Evolutionary conservation across 2,113 vertebrate genomes (phyloP), one percentile per base, ranked within the genome.

Genomic region (Phalacrocorax aristotelis): DNA sequence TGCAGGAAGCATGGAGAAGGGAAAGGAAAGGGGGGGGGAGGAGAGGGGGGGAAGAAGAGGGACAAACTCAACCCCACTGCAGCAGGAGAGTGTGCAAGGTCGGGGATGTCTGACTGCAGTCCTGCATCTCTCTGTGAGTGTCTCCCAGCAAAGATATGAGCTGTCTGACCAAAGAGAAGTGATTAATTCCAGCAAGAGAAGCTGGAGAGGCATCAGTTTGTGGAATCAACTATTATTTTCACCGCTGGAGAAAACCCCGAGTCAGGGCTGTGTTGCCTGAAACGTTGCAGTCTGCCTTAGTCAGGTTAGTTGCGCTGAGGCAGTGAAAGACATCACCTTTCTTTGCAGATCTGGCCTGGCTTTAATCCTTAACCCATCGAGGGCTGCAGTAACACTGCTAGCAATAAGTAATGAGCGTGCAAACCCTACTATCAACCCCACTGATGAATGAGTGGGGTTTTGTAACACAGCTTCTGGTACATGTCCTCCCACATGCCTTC

Each of bases 1-100:
- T 90, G 93, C 95, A 94, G 96, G 91, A 96, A 93, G 94, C 94
- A 85, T 80, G 71, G 94, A 88, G 68, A 93, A 86, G 86, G 74
- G 81, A 65, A 87, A 60, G 83, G 83, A 85, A 86, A 13, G 29
- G 49, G 15, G 9, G 32, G 42, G 38, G 38, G 38, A 5, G 38
- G 38, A 38, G 38, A 10, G 10, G 29, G 42, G 22, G 34, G 40
- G 54, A 8, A 49, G 34, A 57, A 83, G 49, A 88, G 49, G 46
- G 62, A n/a, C 38, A 32, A 92, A 40, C 12, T 69, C 77, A 90
- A 66, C 5, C 62, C 34, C 70, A 13, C 13, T 8, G 69, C 60
- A 48, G 32, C 34, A n/a, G n/a, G 25, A 48, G 62, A 69, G 38
- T 13, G 68, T 49, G 72, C 75, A 38, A 61, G 82, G 68, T 86